Evolutionary conservation across 2,797 vertebrate genomes (phyloP), one percentile per base, ranked within the genome.

Genomic region (Scolopax bukidnonensis): DNA sequence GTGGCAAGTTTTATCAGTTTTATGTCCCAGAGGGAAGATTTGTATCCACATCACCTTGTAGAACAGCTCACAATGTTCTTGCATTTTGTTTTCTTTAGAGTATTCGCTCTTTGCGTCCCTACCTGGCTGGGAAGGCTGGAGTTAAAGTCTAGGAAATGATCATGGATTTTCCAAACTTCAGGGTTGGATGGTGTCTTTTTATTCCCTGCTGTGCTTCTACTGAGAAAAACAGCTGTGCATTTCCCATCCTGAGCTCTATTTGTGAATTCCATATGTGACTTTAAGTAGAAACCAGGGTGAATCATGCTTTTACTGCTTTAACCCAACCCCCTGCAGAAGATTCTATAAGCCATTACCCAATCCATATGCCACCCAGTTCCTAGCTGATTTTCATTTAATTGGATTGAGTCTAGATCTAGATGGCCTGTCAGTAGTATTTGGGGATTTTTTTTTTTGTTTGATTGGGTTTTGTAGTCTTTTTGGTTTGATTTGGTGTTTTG

Each of bases 171-270:
- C 84, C 25, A 74, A 30, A 77, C 60, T 85, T 85, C 1, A 28
- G 41, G 12, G 6, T 68, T 89, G 45, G 27, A 77, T 89, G 32
- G 3, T 71, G 12, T 64, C 16, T 38, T 89, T 83, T 91, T 65
- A 51, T 81, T 92, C 59, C 54, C 73, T 75, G 47, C 21, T 51
- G 24, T 68, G 48, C 41, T 83, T 45, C 16, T 77, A 45, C 18
- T 1, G 9, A 89, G 81, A 70, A 93, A 91, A 94, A 83, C 71
- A 91, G 61, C 71, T 94, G 60, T 1, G 1, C 16, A 8, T 94
- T 96, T 93, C 90, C 65, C 43, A 90, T 91, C 45, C 40, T 69
- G 36, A 89, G 47, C 56, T 90, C 73, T 95, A 54, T 90, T 88
- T 96, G 40, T 79, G 76, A 59, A 54, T 91, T 93, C 78, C 80